Evolutionary conservation across 2,888 invertebrate genomes (phyloP).

Genomic region (Platycheirus rosarum): DNA sequence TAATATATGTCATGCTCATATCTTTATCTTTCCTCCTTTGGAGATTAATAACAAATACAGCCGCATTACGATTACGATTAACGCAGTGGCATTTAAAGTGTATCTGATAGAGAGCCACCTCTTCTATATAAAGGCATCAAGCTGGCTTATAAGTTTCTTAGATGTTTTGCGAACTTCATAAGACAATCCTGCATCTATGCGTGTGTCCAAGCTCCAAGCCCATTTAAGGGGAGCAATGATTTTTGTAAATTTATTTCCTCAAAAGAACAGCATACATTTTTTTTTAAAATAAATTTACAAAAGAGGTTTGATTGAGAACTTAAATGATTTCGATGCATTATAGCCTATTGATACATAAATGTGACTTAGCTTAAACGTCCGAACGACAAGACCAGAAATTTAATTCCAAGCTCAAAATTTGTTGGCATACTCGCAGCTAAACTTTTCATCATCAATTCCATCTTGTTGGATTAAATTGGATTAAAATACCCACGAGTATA

Average conservation of each 20-base stretch:
- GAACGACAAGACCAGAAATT: too few relatives aligned
- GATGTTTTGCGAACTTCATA: conserved; percentile 21
- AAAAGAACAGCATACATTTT: too few relatives aligned
- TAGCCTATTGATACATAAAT: too few relatives aligned
- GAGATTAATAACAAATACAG: conserved; percentile 55
- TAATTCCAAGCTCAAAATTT: neutral
- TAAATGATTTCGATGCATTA: too few relatives aligned
- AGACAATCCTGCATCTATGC: conserved; percentile 1
- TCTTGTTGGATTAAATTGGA: conserved; percentile 27
- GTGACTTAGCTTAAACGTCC: too few relatives aligned
- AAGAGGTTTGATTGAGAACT: too few relatives aligned
- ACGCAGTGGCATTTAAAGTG: conserved; percentile 9
- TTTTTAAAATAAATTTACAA: too few relatives aligned
- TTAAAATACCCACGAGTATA: too few relatives aligned
- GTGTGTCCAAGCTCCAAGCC: neutral
- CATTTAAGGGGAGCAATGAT: too few relatives aligned
- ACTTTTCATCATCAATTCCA: conserved; percentile 39
- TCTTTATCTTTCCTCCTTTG: conserved; percentile 52
- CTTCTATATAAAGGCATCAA: conserved; percentile 32
- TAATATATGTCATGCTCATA: conserved; percentile 67
- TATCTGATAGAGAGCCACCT: conserved; percentile 12
- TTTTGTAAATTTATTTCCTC: too few relatives aligned
- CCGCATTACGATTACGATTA: conserved; percentile 37
- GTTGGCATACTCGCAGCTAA: conserved; percentile 15
- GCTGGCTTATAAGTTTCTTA: conserved; percentile 8